Conservation (phyloP, 2,888 invertebrate species). For the Tiliacea aurago region DNA sequence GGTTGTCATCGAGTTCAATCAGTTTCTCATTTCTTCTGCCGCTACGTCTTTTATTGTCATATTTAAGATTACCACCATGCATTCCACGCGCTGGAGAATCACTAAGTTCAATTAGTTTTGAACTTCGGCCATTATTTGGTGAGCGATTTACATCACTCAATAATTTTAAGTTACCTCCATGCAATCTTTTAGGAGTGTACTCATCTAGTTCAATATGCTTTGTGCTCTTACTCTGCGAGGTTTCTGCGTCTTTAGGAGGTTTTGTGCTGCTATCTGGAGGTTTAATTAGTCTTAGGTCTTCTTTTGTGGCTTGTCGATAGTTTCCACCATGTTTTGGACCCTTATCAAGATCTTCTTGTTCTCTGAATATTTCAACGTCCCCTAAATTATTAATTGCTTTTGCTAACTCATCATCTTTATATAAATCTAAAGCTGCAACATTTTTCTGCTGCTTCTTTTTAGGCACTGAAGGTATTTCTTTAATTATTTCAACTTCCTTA, state of each 20-base stretch:
- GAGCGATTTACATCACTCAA: constrained; percentile 64
- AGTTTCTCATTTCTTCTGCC: constrained; percentile 76
- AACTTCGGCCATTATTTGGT: constrained; percentile 70
- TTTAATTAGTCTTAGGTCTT: constrained; percentile 50
- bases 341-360: constrained; percentile 77
- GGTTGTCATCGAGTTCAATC: constrained; percentile 77
- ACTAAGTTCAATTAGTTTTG: constrained; percentile 74
- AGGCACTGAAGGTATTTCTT: constrained; percentile 76
- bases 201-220: constrained; percentile 73
- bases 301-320: constrained; percentile 78
- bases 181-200: constrained; percentile 63
- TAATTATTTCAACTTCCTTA: constrained; percentile 85
- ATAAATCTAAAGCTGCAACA: constrained; percentile 79
- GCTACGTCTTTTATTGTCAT: constrained; percentile 63
- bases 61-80: constrained; percentile 79
- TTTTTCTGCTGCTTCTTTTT: constrained; percentile 75
- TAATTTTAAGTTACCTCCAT: constrained; percentile 74
- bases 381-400: constrained; percentile 84
- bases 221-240: constrained; percentile 78
- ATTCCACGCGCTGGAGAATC: constrained; percentile 64
- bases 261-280: constrained; percentile 45
- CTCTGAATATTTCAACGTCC: constrained; percentile 85
- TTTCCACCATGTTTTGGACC: constrained; percentile 88
- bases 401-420: constrained; percentile 85
- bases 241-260: constrained; percentile 72